Conservation (phyloP, 1,140 invertebrate species). For the Pseudoatta argentina region DNA sequence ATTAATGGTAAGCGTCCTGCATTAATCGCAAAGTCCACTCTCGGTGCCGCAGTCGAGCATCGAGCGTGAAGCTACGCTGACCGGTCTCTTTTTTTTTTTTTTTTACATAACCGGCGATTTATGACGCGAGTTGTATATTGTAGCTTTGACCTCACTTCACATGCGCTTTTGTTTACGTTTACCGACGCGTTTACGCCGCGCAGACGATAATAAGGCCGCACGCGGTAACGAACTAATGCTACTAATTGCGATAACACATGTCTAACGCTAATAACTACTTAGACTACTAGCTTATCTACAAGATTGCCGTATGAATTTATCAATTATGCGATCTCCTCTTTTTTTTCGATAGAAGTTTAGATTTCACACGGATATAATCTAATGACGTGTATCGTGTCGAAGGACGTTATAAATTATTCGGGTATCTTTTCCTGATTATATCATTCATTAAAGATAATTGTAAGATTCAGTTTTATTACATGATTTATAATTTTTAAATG, state of each 20-base stretch:
- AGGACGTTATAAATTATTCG: neutral
- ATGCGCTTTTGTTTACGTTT: conserved; percentile 54
- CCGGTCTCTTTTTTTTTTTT: conserved; percentile 40
- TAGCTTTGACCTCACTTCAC: conserved; percentile 44
- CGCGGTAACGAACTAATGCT: conserved; percentile 45
- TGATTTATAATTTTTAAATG: neutral
- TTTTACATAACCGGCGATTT: conserved; percentile 51
- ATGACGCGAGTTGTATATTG: conserved; percentile 52
- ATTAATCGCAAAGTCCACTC: conserved; percentile 41
- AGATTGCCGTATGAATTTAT: conserved; percentile 12
- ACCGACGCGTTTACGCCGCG: neutral
- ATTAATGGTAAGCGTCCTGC: conserved; percentile 26
- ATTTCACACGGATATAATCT: neutral
- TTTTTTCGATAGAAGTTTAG: neutral
- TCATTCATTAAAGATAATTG: neutral
- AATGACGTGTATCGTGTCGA: neutral
- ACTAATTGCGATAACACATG: conserved; percentile 59
- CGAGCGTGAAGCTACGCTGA: neutral
- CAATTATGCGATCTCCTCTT: neutral
- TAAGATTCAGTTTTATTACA: neutral
- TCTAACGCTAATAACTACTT: conserved; percentile 44
- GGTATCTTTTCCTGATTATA: neutral
- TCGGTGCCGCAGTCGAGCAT: neutral
- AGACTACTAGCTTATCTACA: conserved; percentile 17
- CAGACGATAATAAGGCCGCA: conserved; percentile 20